These are phyloP conservation scores for Dascyllus trimaculatus DNA, from an alignment of 2,113 vertebrate genomes.

Conservation along the genomic window DNA sequence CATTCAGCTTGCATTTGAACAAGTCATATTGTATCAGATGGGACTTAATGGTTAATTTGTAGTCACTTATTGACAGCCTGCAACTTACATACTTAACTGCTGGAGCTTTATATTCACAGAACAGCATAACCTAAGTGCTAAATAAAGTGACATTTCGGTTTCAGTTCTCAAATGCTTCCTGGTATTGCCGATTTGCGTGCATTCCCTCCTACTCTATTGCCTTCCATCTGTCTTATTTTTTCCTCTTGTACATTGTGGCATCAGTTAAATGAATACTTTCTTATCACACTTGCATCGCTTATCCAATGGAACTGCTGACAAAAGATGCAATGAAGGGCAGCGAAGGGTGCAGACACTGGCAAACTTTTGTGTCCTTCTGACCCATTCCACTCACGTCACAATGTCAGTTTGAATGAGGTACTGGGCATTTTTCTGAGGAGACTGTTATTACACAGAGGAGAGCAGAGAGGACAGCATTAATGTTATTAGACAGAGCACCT, in stretches of 20 bases:
- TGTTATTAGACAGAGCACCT: neutral
- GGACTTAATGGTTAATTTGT: neutral
- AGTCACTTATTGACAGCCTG: neutral
- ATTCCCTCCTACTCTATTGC: neutral
- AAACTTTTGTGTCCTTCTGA: neutral
- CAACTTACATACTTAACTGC: neutral
- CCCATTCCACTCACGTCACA: neutral
- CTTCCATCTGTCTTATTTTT: neutral
- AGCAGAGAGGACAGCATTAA: neutral
- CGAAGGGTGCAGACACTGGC: neutral
- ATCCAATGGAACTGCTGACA: neutral
- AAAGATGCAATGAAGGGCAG: neutral
- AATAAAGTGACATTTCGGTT: conserved; percentile 22
- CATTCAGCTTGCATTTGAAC: neutral
- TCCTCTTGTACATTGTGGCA: neutral
- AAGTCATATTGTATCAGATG: neutral
- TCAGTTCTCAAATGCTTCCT: conserved; percentile 6
- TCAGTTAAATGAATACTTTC: neutral
- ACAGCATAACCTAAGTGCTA: neutral
- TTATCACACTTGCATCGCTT: neutral
- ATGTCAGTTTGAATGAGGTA: conserved; percentile 15
- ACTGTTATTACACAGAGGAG: neutral
- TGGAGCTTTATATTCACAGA: neutral
- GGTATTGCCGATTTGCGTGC: neutral
- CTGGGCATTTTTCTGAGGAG: neutral